Evolutionary conservation across 2,113 vertebrate species (phyloP), one percentile per base, ranked within the genome.

Genomic region (Serranochromis macrocephalus): DNA sequence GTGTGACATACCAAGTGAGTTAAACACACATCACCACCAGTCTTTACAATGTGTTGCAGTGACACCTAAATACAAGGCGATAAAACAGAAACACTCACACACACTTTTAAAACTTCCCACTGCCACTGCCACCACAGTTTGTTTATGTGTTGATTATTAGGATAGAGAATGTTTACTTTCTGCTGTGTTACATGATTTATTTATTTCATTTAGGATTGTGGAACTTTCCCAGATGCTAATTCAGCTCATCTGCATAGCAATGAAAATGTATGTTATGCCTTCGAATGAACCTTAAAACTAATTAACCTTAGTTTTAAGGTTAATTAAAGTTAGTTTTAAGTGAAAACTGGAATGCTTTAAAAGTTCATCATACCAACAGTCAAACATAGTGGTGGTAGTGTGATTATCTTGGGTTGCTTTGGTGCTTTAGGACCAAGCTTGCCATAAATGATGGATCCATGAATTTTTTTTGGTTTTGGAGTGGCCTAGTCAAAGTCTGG

Each of bases 41-140:
- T 86, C 87, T 89, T 91, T 88, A 92, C 40, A 73, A 14, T 88
- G 86, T 63, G 80, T 83, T 83, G 82, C 81, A 84, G 80, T 83
- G 82, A 87, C 4, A 36, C 82, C 47, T 85, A 19, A 80, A 82
- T 81, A 89, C 19, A 73, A 87, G 66, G 7, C 1, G 57, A 88
- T 80, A 49, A 86, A 90, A 85, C 87, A 92, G 71, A 91, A 85
- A 88, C 42, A 88, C 33, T 55, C 12, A n/a, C 36, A 40, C 71
- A 29, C 47, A 45, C 80, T 84, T 68, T 75, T 66, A 89, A 68
- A 71, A 82, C 71, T 55, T 89, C 87, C 84, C 58, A 88, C 88
- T 80, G 82, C 84, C 57, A 88, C 88, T 80, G 82, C 57, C 45
- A 66, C 40, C 57, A 55, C 21, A 19, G 55, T 86, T 45, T 90